Percentiles rank a stretch among this genome's conserved stretches.
phyloP scores from a whole-genome alignment of 2,888 invertebrate species.

The Aphelenchoides bicaudatus region DNA sequence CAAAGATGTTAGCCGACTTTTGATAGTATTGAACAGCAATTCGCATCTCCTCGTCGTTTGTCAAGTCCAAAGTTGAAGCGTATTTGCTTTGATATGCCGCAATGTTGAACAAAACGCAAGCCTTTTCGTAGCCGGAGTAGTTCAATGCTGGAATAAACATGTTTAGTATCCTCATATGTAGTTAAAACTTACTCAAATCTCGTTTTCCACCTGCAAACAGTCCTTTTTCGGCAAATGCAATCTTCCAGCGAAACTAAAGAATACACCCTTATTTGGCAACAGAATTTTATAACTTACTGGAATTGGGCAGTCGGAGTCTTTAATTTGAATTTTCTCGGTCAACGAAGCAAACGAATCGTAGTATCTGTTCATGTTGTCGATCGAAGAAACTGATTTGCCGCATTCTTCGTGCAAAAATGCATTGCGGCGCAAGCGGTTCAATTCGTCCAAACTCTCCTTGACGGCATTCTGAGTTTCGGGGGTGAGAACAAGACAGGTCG shows the following conservation, averaged over 20 bases:
- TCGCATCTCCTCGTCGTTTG: slow-evolving; percentile 87
- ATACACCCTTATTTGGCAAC: slow-evolving; percentile 76
- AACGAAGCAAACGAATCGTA: slow-evolving; percentile 14
- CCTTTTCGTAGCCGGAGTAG: slow-evolving; percentile 81
- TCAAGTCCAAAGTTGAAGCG: slow-evolving; percentile 78
- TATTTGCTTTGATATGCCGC: slow-evolving; percentile 75
- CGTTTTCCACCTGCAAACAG: slow-evolving; percentile 17
- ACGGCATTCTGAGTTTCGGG: slow-evolving; percentile 15
- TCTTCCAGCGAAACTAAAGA: slow-evolving; percentile 80
- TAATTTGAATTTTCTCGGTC: slow-evolving; percentile 14
- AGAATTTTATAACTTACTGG: slow-evolving; percentile 84
- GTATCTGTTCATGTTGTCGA: slow-evolving; percentile 14
- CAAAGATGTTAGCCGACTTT: slow-evolving; percentile 74
- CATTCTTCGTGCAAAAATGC: slow-evolving; percentile 18
- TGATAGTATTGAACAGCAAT: slow-evolving; percentile 85
- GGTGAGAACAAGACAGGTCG: slow-evolving; percentile 14
- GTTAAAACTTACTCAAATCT: slow-evolving; percentile 17
- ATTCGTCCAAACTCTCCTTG: slow-evolving; percentile 14
- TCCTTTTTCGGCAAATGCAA: slow-evolving; percentile 87
- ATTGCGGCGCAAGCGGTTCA: slow-evolving; percentile 16
- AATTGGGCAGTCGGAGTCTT: slow-evolving; percentile 16
- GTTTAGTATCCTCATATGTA: background rate
- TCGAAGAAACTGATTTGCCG: slow-evolving; percentile 4
- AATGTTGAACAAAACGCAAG: slow-evolving; percentile 91
- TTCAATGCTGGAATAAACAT: slow-evolving; percentile 36